phyloP scores from a whole-genome alignment of 2,113 vertebrate genomes.

The Sorex fumeus region DNA sequence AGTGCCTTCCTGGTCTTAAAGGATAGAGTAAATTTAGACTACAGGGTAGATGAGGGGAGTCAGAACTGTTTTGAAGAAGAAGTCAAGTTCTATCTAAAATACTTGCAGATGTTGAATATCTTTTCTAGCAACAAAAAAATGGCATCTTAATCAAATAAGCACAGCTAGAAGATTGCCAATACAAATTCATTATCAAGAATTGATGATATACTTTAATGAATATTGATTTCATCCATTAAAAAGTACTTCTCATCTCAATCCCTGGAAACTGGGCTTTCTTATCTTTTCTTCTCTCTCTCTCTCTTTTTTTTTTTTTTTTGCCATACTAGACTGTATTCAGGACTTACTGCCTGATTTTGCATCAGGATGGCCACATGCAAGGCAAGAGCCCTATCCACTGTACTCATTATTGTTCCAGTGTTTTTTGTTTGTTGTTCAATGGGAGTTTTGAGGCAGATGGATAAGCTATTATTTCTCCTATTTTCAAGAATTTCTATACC shows the following conservation, averaged over 20 bases:
- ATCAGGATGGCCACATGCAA: no score
- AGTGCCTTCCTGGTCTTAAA: slow-evolving; percentile 34
- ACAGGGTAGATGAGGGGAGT: not conserved
- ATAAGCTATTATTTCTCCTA: not conserved
- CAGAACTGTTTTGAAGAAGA: slow-evolving; percentile 42
- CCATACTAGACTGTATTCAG: no score
- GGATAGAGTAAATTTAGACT: slow-evolving; percentile 38
- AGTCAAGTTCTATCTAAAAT: slow-evolving; percentile 23
- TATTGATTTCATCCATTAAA: not conserved
- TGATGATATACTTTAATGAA: not conserved
- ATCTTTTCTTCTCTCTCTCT: no score
- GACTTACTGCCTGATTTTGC: no score
- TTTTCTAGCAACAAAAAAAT: not conserved
- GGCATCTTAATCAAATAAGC: slow-evolving; percentile 48
- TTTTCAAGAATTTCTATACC: slow-evolving; percentile 29
- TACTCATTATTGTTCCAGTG: no score
- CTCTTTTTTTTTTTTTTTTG: no score
- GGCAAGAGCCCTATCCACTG: no score
- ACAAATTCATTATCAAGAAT: slow-evolving; percentile 27
- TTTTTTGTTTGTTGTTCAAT: no score
- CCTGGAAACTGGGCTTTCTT: not conserved
- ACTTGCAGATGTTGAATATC: slow-evolving; percentile 13
- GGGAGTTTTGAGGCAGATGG: not conserved
- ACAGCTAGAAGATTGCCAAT: not conserved
- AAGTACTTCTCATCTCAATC: slow-evolving; percentile 16